Evolutionary conservation across 1,140 invertebrate genomes (phyloP).

Genomic region (Pogonognathellus flavescens): DNA sequence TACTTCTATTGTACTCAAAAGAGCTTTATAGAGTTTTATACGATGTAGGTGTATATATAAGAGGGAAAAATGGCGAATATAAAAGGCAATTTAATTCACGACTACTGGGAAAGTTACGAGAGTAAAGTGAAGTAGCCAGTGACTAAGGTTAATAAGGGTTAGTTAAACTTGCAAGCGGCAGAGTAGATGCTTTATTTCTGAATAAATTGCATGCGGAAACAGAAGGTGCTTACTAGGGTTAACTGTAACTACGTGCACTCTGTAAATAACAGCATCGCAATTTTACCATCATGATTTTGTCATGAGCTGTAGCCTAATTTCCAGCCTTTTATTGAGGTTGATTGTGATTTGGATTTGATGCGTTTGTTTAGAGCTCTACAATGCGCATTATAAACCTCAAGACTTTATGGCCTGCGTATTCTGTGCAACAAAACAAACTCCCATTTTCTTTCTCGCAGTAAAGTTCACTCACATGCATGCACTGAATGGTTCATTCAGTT

Average conservation of each 20-base stretch:
- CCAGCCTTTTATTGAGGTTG: constrained; percentile 25
- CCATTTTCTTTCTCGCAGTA: neutral
- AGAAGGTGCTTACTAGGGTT: no score
- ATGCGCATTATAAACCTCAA: no score
- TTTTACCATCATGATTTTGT: constrained; percentile 29
- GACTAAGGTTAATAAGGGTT: constrained; percentile 30
- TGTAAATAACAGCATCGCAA: neutral
- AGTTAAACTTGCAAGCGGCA: neutral
- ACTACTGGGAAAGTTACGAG: neutral
- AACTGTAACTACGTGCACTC: neutral
- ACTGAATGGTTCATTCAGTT: no score
- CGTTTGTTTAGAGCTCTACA: neutral
- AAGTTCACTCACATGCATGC: constrained; percentile 42
- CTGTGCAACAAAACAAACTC: no score
- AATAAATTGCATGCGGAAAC: no score
- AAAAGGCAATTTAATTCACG: constrained; percentile 24
- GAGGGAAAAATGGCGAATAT: constrained; percentile 6
- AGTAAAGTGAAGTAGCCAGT: neutral
- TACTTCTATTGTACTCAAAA: neutral
- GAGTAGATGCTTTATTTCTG: no score
- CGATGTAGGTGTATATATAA: neutral
- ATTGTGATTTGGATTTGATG: constrained; percentile 21
- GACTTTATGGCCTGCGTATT: no score
- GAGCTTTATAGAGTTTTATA: neutral
- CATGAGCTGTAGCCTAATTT: constrained; percentile 43